These are phyloP conservation scores for Podarcis cretensis DNA, from an alignment of 2,113 vertebrate genomes.

Conservation along the genomic window DNA sequence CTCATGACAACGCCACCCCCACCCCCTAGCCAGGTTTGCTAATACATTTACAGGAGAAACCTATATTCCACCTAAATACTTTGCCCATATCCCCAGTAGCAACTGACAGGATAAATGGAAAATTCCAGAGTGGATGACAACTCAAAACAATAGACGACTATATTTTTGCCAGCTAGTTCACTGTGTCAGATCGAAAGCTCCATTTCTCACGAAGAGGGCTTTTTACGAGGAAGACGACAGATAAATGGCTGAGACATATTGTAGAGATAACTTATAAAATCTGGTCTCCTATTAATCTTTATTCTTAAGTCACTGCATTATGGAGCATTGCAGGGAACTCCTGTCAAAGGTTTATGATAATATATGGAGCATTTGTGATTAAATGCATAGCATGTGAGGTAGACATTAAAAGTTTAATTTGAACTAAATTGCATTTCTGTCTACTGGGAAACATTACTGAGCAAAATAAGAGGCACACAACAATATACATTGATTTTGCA, in stretches of 20 bases:
- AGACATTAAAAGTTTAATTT: constrained; percentile 34
- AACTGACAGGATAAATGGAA: constrained; percentile 55
- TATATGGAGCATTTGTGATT: accelerated
- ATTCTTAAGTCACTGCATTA: constrained; percentile 11
- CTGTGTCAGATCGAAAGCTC: constrained; percentile 10
- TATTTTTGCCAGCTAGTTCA: constrained; percentile 51
- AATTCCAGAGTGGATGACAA: constrained; percentile 47
- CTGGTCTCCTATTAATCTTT: constrained; percentile 28
- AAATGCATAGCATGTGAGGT: background rate
- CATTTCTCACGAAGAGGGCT: constrained; percentile 5
- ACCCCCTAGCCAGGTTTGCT: background rate
- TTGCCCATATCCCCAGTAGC: constrained; percentile 6
- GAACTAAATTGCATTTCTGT: constrained; percentile 28
- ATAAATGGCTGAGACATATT: constrained; percentile 33
- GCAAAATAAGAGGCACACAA: constrained; percentile 8
- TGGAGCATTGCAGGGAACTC: background rate
- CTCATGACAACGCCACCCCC: too few species aligned
- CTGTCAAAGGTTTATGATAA: background rate
- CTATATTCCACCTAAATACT: constrained; percentile 34
- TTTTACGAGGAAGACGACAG: constrained; percentile 29
- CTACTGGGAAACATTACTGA: constrained; percentile 7
- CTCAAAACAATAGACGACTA: constrained; percentile 38
- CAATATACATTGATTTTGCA: constrained; percentile 47
- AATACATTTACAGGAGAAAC: background rate
- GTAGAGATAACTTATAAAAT: constrained; percentile 21